Conservation (phyloP, 2,797 vertebrate genomes). For the Harpagifer antarcticus region DNA sequence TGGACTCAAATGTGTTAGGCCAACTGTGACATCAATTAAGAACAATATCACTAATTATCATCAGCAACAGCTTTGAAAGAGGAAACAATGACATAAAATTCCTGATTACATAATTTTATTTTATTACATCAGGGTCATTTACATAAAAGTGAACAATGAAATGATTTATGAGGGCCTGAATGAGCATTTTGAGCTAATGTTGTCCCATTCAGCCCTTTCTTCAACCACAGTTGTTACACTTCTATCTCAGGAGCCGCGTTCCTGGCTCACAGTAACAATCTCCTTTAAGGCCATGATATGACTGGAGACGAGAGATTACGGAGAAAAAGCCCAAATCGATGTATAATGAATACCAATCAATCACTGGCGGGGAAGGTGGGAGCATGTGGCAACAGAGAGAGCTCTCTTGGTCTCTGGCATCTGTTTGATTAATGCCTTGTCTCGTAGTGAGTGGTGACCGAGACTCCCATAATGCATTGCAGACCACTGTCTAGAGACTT, state of each 20-base stretch:
- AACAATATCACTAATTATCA: no score
- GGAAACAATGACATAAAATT: not conserved
- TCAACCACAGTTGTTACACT: slow-evolving; percentile 29
- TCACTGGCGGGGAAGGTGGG: slow-evolving; percentile 59
- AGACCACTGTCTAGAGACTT: slow-evolving; percentile 75
- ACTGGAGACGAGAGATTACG: slow-evolving; percentile 65
- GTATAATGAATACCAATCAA: slow-evolving; percentile 80
- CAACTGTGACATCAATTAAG: no score
- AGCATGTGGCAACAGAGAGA: slow-evolving; percentile 63
- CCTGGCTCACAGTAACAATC: slow-evolving; percentile 58
- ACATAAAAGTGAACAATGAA: slow-evolving; percentile 12
- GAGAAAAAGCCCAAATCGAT: slow-evolving; percentile 75
- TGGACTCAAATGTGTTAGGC: no score
- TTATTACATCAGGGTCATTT: not conserved
- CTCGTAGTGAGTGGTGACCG: slow-evolving; percentile 55
- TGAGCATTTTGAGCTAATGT: slow-evolving; percentile 4
- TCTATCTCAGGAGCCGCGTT: slow-evolving; percentile 33
- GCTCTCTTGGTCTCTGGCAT: slow-evolving; percentile 67
- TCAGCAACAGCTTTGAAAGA: not conserved
- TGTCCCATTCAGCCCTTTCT: slow-evolving; percentile 34
- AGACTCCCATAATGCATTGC: slow-evolving; percentile 76
- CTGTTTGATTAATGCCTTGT: slow-evolving; percentile 80
- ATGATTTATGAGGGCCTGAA: slow-evolving; percentile 35
- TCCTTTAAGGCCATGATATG: slow-evolving; percentile 62
- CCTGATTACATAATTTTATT: not conserved